phyloP scores from a whole-genome alignment of 2,888 invertebrate genomes.

The Mactromeris polynyma region DNA sequence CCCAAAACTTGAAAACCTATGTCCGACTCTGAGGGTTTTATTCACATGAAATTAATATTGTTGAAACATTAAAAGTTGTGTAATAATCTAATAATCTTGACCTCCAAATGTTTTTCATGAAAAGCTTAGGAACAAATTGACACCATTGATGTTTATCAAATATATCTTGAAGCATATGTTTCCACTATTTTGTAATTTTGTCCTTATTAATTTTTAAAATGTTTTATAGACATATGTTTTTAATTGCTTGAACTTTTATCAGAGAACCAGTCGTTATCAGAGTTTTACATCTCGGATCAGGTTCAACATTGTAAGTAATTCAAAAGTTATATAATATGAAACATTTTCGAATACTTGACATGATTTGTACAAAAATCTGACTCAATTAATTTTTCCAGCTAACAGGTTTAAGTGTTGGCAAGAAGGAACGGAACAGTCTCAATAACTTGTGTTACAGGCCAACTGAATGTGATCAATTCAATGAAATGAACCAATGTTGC shows the following conservation, averaged over 20 bases:
- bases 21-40: background rate
- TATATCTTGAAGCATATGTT: slow-evolving; percentile 2
- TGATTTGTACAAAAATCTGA: background rate
- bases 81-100: slow-evolving; percentile 2
- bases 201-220: slow-evolving; percentile 12
- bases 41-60: slow-evolving; percentile 43
- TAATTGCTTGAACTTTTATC: background rate
- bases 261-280: background rate
- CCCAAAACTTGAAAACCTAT: background rate
- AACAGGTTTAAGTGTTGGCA: background rate
- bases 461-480: background rate
- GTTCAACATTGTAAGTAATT: background rate
- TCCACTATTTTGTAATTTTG: slow-evolving; percentile 3
- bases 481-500: slow-evolving; percentile 3
- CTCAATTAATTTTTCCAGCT: background rate
- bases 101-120: background rate
- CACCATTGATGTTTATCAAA: slow-evolving; percentile 14
- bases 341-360: background rate
- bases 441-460: background rate
- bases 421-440: background rate
- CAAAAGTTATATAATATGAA: slow-evolving; percentile 10
- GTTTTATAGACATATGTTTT: background rate
- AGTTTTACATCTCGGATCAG: background rate
- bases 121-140: background rate
- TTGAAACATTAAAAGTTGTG: slow-evolving; percentile 20